Conservation (phyloP, 2,888 invertebrate species). For the Stictocephala bisonia region DNA sequence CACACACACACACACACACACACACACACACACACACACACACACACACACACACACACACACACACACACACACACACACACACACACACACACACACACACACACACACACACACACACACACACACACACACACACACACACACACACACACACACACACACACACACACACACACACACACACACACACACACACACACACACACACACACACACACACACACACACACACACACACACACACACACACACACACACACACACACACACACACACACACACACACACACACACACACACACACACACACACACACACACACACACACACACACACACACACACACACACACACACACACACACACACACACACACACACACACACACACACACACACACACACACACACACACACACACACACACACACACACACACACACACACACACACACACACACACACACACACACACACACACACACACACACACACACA, state of each 20-base stretch:
- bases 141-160: background rate
- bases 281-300: background rate
- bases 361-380: background rate
- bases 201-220: background rate
- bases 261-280: background rate
- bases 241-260: background rate
- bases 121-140: background rate
- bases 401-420: background rate
- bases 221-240: background rate
- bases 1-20: background rate
- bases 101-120: background rate
- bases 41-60: background rate
- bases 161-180: background rate
- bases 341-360: background rate
- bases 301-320: background rate
- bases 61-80: background rate
- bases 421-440: too few species aligned
- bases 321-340: background rate
- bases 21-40: background rate
- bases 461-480: too few species aligned
- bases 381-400: background rate
- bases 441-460: too few species aligned
- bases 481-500: too few species aligned
- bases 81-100: background rate
- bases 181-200: background rate